phyloP scores from a whole-genome alignment of 1,140 invertebrate genomes.

The Holcopasites calliopsidis region DNA sequence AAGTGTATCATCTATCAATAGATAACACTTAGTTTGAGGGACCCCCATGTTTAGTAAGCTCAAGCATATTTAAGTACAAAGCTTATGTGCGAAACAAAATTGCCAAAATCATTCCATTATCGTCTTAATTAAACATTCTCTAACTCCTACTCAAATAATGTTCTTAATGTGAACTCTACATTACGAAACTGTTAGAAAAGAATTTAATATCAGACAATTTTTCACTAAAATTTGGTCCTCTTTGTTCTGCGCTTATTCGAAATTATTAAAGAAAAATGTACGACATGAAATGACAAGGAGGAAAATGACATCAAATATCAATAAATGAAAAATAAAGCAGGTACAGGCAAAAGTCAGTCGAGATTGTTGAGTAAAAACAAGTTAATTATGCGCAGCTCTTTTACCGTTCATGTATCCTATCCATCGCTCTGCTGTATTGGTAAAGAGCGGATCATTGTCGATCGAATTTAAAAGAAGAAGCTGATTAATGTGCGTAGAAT shows the following conservation, averaged over 20 bases:
- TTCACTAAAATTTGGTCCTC: constrained; percentile 24
- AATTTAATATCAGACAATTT: not conserved
- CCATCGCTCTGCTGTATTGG: constrained; percentile 94
- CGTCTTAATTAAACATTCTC: not conserved
- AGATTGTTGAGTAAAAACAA: not conserved
- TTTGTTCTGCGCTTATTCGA: constrained; percentile 13
- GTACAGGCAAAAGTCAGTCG: not conserved
- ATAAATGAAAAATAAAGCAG: not conserved
- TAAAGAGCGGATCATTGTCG: constrained; percentile 91
- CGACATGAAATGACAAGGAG: constrained; percentile 13
- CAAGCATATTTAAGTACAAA: constrained; percentile 13
- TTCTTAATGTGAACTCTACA: not conserved
- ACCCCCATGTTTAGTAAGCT: too few relatives aligned
- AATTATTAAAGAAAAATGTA: constrained; percentile 39
- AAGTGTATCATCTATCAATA: constrained; percentile 7
- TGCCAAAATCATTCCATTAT: constrained; percentile 4
- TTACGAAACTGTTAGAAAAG: not conserved
- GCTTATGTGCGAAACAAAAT: not conserved
- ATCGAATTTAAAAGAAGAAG: constrained; percentile 93
- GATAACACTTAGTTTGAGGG: too few relatives aligned
- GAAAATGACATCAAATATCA: not conserved
- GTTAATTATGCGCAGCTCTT: constrained; percentile 93
- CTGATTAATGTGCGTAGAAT: constrained; percentile 98
- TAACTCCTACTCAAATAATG: not conserved
- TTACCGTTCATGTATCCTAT: constrained; percentile 98